These are phyloP conservation scores for Pomacea canaliculata DNA, from an alignment of 2,888 invertebrate genomes.

Conservation along the genomic window DNA sequence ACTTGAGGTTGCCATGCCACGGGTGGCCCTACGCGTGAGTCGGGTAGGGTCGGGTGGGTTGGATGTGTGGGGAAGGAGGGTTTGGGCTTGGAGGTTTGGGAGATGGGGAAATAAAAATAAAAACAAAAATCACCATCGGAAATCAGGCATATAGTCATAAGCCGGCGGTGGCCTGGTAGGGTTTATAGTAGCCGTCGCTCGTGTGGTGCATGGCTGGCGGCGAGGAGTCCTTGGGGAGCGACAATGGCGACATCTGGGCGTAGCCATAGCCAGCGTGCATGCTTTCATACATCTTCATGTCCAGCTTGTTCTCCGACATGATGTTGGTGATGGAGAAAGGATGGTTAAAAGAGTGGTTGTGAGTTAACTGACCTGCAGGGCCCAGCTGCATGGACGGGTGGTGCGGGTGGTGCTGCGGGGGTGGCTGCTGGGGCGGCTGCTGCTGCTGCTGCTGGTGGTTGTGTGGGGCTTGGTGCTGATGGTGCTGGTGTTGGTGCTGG, in stretches of 20 bases:
- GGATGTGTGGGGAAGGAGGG: too few relatives aligned
- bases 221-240: conserved; percentile 42
- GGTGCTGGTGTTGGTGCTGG: conserved; percentile 33
- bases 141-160: conserved; percentile 43
- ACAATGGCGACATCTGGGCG: conserved; percentile 45
- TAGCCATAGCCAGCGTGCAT: conserved; percentile 60
- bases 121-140: too few relatives aligned
- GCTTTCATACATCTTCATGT: conserved; percentile 88
- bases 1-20: too few relatives aligned
- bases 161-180: conserved; percentile 57
- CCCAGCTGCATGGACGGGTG: conserved; percentile 46
- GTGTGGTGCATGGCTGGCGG: conserved; percentile 40
- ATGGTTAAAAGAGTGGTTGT: conserved; percentile 76
- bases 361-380: conserved; percentile 61
- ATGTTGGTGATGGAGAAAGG: conserved; percentile 95
- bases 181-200: conserved; percentile 59
- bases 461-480: conserved; percentile 38
- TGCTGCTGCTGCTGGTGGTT: conserved; percentile 17
- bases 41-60: too few relatives aligned
- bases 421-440: conserved; percentile 27
- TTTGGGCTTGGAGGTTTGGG: too few relatives aligned
- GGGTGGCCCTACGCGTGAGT: too few relatives aligned
- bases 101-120: too few relatives aligned
- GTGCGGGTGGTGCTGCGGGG: conserved; percentile 29
- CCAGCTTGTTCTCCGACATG: conserved; percentile 82